Evolutionary conservation across 2,888 invertebrate genomes (phyloP).

Genomic region (Eupelmus urozonus): DNA sequence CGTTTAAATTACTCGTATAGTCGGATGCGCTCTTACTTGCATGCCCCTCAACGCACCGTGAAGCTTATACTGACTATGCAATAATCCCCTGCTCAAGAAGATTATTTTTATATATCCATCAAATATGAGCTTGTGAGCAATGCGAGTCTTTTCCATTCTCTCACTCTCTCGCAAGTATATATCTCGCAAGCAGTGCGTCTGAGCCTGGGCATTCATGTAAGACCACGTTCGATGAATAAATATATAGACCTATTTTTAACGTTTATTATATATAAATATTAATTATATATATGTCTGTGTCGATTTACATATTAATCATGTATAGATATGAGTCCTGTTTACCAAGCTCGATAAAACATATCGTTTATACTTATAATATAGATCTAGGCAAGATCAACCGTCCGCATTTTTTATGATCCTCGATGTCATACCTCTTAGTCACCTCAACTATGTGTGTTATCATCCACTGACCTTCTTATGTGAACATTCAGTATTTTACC

Average conservation of each 20-base stretch:
- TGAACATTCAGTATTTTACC: neutral
- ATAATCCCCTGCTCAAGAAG: neutral
- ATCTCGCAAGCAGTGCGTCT: conserved; percentile 67
- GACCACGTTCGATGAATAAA: conserved; percentile 70
- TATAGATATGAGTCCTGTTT: conserved; percentile 33
- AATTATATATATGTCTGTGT: conserved; percentile 40
- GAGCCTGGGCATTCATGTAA: conserved; percentile 74
- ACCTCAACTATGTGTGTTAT: conserved; percentile 1
- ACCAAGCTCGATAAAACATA: conserved; percentile 16
- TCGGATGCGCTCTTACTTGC: conserved; percentile 76
- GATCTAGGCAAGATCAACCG: conserved; percentile 45
- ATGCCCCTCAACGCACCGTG: conserved; percentile 73
- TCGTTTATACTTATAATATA: neutral
- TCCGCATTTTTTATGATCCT: conserved; percentile 54
- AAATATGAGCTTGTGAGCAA: too few species aligned
- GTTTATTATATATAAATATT: conserved; percentile 27
- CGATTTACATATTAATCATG: conserved; percentile 41
- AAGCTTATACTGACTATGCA: conserved; percentile 35
- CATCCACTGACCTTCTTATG: neutral
- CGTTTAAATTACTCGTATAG: conserved; percentile 61
- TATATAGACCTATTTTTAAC: conserved; percentile 35
- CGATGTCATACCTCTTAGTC: conserved; percentile 50
- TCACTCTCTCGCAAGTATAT: too few species aligned
- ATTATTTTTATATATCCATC: too few species aligned
- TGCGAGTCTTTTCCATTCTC: conserved; percentile 25